Evolutionary conservation across 2,888 invertebrate genomes (phyloP), one percentile per base, ranked within the genome.

Genomic region (Cerastis rubricosa): DNA sequence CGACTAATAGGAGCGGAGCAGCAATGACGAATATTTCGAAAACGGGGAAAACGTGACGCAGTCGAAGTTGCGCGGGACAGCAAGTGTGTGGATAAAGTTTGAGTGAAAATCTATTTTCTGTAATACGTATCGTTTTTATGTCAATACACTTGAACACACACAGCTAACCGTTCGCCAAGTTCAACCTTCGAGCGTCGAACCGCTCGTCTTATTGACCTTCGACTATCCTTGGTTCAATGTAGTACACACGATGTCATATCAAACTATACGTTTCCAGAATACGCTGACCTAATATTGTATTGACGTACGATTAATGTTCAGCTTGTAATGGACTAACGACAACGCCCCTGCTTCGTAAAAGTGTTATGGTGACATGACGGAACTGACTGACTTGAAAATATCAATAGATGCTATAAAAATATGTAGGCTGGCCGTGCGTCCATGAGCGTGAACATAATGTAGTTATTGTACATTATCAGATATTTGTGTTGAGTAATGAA

Each of bases 391-490:
- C 45, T 17, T 25, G 43, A 14, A 45, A 43, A 64, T 59, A 43
- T 14, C 64, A 29, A 65, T 66, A 19, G 12, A 14, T 5, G 35
- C 25, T 40, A 40, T n/a, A 65, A 43, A 64, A 43, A 64, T 64
- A 25, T 17, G 14, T 17, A 1, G 40, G 17, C n/a, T n/a, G n/a
- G n/a, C n/a, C 40, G 14, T 72, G 5, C 40, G 35, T 78, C 35
- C 70, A 66, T 70, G n/a, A 43, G 40, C 35, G 29, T 69, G 68
- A 40, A 43, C 59, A 65, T 65, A 76, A 76, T 49, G n/a, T 29
- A 17, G 47, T 25, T 65, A 77, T 72, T 77, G 61, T 80, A n/a
- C 29, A 47, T 54, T 81, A 70, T 66, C 68, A 59, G 59, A 54
- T 74, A 68, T 82, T 64, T 81, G 25, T 47, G 40, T 51, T 25